phyloP scores from a whole-genome alignment of 2,113 vertebrate species.

The Odontophorus gujanensis region DNA sequence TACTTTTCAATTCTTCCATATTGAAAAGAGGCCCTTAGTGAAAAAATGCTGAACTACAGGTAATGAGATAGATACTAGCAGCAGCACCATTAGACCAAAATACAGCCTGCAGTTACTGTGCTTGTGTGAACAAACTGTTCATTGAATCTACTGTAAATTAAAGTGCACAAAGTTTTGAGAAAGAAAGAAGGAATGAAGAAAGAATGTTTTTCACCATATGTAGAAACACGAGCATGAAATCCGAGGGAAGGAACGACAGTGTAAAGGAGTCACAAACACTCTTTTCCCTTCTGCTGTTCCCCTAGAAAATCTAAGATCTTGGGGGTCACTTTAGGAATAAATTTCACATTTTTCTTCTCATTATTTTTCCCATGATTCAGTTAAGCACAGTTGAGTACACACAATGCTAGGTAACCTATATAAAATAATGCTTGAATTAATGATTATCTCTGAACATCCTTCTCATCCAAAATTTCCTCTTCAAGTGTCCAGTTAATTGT shows the following conservation, averaged over 20 bases:
- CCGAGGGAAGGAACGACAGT: neutral
- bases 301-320: neutral
- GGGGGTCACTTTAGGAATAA: neutral
- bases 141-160: neutral
- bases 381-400: neutral
- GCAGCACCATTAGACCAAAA: neutral
- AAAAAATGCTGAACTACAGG: neutral
- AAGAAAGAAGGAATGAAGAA: neutral
- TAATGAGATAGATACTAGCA: neutral
- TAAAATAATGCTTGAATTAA: neutral
- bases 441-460: neutral
- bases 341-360: neutral
- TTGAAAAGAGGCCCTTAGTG: neutral
- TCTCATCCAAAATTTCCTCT: neutral
- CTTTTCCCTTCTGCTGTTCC: neutral
- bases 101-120: neutral
- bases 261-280: constrained; percentile 3
- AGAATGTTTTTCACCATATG: neutral
- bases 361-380: neutral
- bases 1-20: neutral
- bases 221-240: neutral
- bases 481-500: neutral
- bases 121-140: neutral
- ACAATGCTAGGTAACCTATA: neutral
- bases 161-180: neutral